Conservation (phyloP, 2,888 invertebrate genomes). For the Diabrotica balteata region DNA sequence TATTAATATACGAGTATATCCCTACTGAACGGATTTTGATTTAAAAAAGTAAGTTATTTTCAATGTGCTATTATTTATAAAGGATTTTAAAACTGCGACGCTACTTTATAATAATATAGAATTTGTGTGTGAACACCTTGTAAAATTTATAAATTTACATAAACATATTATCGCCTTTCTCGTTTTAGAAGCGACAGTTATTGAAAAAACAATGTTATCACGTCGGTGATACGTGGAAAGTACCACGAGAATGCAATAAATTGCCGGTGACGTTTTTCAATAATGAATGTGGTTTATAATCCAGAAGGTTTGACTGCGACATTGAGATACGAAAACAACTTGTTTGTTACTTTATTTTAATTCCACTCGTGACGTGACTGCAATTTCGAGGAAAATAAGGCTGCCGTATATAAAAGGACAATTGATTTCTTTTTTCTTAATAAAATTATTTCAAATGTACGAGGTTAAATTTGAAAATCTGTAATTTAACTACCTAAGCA, state of each 20-base stretch:
- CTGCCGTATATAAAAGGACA: too few species aligned
- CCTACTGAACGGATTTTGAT: too few species aligned
- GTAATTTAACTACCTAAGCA: too few species aligned
- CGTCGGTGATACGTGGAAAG: constrained; percentile 15
- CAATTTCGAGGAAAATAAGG: neutral
- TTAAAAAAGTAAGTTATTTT: too few species aligned
- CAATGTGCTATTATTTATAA: too few species aligned
- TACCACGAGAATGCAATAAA: constrained; percentile 3
- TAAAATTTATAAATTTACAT: constrained; percentile 4
- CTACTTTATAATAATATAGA: neutral
- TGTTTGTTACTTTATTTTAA: constrained; percentile 7
- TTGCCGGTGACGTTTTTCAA: constrained; percentile 10
- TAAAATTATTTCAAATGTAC: too few species aligned
- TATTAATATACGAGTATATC: too few species aligned
- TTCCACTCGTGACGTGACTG: neutral
- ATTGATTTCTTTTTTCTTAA: too few species aligned
- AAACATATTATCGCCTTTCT: constrained; percentile 21
- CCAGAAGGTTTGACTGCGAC: constrained; percentile 9
- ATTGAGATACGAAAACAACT: constrained; percentile 11
- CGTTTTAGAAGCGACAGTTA: constrained; percentile 12
- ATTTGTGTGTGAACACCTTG: neutral
- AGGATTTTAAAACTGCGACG: too few species aligned
- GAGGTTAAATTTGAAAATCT: too few species aligned
- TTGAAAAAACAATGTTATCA: constrained; percentile 24
- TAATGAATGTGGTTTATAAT: constrained; percentile 7